phyloP scores from a whole-genome alignment of 2,113 vertebrate species.

The Phrynocephalus versicolor region DNA sequence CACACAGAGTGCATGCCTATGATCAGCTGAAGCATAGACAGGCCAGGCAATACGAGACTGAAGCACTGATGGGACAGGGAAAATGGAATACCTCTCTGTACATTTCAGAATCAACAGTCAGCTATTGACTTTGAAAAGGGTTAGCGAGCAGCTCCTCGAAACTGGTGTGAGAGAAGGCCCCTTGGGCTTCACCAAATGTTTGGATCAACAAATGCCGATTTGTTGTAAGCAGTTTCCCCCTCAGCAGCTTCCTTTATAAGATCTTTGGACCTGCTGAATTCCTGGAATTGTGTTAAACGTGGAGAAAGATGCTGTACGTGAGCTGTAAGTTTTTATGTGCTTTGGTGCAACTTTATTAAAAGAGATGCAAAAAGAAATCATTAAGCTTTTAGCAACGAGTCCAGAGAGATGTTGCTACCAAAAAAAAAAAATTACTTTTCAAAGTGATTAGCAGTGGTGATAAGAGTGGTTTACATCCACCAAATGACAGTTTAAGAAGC shows the following conservation, averaged over 20 bases:
- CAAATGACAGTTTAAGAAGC: slow-evolving; percentile 44
- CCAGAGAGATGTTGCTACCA: slow-evolving; percentile 30
- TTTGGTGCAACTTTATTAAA: slow-evolving; percentile 33
- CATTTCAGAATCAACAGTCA: too few relatives aligned
- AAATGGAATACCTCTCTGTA: not conserved
- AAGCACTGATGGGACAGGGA: not conserved
- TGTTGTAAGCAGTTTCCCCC: slow-evolving; percentile 1
- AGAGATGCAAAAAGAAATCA: slow-evolving; percentile 17
- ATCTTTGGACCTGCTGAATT: not conserved
- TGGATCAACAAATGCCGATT: not conserved
- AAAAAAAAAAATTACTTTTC: not conserved
- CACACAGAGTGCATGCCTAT: too few relatives aligned
- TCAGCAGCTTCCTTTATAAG: not conserved
- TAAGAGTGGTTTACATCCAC: slow-evolving; percentile 19
- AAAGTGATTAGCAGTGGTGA: slow-evolving; percentile 4
- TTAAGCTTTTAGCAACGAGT: slow-evolving; percentile 29
- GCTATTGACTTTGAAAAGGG: not conserved
- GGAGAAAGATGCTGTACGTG: not conserved
- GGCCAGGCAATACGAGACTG: not conserved
- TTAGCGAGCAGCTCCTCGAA: not conserved
- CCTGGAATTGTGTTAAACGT: slow-evolving; percentile 14
- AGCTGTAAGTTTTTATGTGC: not conserved
- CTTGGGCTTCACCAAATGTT: not conserved
- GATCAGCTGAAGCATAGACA: not conserved
- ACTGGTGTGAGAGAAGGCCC: too few relatives aligned